A percentile compares a stretch with the other conserved stretches of the same genome.
Conservation (phyloP, 2,797 vertebrate genomes). For the Orientallactaga sibirica region DNA sequence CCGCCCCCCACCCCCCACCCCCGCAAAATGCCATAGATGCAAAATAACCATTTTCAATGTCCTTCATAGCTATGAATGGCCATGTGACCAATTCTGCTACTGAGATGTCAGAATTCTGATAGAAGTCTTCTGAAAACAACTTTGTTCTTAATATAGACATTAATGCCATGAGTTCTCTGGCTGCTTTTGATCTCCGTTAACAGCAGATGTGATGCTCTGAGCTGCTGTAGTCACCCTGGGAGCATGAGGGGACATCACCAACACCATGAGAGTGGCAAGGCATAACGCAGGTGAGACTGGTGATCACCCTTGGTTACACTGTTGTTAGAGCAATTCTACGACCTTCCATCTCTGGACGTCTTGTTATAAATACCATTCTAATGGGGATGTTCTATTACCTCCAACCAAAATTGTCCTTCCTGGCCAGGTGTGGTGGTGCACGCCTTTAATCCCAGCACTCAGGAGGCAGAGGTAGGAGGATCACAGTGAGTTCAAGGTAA, state of each 20-base stretch:
- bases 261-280: neutral
- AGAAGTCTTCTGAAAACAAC: neutral
- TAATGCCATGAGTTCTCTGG: neutral
- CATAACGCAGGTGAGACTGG: neutral
- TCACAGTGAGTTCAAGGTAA: no score
- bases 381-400: neutral
- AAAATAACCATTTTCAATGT: neutral
- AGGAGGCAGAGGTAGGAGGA: no score
- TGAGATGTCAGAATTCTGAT: constrained; percentile 12
- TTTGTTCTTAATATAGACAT: neutral
- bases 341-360: neutral
- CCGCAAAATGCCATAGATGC: neutral
- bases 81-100: neutral
- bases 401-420: neutral
- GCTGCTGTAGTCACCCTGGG: neutral
- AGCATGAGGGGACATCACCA: neutral
- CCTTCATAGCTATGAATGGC: neutral
- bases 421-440: no score
- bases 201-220: neutral
- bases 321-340: neutral
- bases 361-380: neutral
- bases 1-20: neutral
- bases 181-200: neutral
- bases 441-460: no score
- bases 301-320: no score